Conservation (phyloP, 1,140 invertebrate genomes). For the Ephestia elutella region DNA sequence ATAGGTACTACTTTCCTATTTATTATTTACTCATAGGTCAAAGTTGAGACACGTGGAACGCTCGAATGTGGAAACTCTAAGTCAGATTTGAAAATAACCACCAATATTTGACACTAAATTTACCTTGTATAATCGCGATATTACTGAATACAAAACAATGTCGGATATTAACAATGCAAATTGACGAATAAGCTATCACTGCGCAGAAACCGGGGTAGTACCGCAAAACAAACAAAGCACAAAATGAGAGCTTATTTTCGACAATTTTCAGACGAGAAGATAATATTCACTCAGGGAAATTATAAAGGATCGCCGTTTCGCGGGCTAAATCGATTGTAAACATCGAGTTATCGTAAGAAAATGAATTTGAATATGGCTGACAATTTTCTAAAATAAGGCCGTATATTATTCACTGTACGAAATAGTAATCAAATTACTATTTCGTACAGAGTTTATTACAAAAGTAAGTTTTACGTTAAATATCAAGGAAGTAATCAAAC, state of each 20-base stretch:
- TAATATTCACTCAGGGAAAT: constrained; percentile 20
- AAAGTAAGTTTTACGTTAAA: no score
- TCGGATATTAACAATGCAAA: constrained; percentile 56
- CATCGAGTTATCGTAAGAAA: constrained; percentile 4
- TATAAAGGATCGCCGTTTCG: constrained; percentile 10
- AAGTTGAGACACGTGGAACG: no score
- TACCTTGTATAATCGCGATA: not conserved
- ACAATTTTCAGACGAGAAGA: constrained; percentile 17
- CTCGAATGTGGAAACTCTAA: no score
- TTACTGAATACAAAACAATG: constrained; percentile 33
- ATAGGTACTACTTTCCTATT: no score
- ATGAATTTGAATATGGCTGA: not conserved
- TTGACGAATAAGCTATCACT: constrained; percentile 57
- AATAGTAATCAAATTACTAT: no score
- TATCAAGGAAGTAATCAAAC: not conserved
- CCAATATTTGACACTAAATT: no score
- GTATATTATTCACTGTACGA: no score
- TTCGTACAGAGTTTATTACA: no score
- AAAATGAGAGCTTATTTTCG: constrained; percentile 12
- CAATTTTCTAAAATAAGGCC: not conserved
- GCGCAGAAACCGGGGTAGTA: constrained; percentile 32
- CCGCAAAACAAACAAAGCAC: constrained; percentile 44
- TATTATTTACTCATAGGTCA: no score
- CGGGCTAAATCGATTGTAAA: constrained; percentile 7
- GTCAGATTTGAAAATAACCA: no score